These are phyloP conservation scores for Sarcophaga subvicina DNA, from an alignment of 2,888 invertebrate genomes.

Conservation along the genomic window DNA sequence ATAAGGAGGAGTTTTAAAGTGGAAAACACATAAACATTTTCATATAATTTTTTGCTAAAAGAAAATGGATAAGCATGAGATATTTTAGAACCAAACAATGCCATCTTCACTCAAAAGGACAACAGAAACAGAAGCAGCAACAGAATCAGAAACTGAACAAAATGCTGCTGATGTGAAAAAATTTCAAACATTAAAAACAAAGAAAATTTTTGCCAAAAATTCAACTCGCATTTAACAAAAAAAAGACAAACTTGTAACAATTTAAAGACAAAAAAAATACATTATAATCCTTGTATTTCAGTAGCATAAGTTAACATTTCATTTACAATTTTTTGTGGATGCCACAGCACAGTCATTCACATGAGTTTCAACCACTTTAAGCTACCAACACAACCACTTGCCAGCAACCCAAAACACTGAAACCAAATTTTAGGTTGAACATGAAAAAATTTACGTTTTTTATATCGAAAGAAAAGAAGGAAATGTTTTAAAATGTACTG, in stretches of 20 bases:
- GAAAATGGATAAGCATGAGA: too few relatives aligned
- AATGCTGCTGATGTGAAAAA: neutral
- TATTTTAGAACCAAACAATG: too few relatives aligned
- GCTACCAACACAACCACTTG: neutral
- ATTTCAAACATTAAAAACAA: neutral
- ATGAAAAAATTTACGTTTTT: too few relatives aligned
- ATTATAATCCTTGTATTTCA: neutral
- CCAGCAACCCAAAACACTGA: neutral
- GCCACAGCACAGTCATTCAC: neutral
- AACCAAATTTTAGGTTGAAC: neutral
- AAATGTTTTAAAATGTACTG: too few relatives aligned
- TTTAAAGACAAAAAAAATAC: neutral
- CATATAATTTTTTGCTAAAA: neutral
- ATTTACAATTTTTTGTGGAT: neutral
- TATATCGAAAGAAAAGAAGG: too few relatives aligned
- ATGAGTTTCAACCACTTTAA: neutral
- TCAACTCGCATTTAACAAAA: neutral
- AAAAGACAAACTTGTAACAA: neutral
- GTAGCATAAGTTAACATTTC: neutral
- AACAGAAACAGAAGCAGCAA: too few relatives aligned
- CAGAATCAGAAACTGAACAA: too few relatives aligned
- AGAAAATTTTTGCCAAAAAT: neutral
- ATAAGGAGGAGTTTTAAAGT: neutral
- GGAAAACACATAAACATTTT: neutral
- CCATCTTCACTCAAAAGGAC: too few relatives aligned